Evolutionary conservation across 2,797 vertebrate species (phyloP).

Genomic region (Philypnodon macrostomus): DNA sequence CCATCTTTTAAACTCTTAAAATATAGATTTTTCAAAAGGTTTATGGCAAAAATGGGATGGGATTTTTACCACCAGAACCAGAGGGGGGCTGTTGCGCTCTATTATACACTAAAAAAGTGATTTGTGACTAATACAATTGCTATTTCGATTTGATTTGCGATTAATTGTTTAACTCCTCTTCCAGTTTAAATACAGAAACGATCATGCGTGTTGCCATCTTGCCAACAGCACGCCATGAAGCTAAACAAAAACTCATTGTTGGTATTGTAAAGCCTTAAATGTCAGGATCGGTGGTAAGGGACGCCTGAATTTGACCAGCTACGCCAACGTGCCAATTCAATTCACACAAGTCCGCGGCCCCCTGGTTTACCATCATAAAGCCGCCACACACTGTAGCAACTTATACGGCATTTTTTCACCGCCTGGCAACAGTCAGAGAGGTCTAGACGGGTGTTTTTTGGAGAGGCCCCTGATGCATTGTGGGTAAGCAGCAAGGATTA

Average conservation of each 20-base stretch:
- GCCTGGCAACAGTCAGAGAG: slow-evolving; percentile 67
- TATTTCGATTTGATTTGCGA: too few relatives aligned
- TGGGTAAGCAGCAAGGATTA: slow-evolving; percentile 37
- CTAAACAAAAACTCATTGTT: slow-evolving; percentile 59
- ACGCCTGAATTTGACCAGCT: slow-evolving; percentile 71
- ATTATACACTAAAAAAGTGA: too few relatives aligned
- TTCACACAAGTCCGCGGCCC: slow-evolving; percentile 71
- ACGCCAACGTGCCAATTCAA: slow-evolving; percentile 75
- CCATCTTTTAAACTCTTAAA: too few relatives aligned
- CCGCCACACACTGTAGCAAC: slow-evolving; percentile 61
- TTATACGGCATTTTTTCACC: slow-evolving; percentile 60
- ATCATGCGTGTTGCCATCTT: too few relatives aligned
- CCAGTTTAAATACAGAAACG: too few relatives aligned
- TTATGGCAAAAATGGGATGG: too few relatives aligned
- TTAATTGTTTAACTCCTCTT: too few relatives aligned
- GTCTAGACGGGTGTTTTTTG: slow-evolving; percentile 62
- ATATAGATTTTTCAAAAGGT: too few relatives aligned
- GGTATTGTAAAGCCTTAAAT: too few relatives aligned
- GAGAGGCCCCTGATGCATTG: slow-evolving; percentile 56
- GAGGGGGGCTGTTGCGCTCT: too few relatives aligned
- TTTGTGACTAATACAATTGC: too few relatives aligned
- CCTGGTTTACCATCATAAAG: slow-evolving; percentile 80
- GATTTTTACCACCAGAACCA: too few relatives aligned
- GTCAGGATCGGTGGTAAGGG: slow-evolving; percentile 58
- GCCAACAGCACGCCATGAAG: slow-evolving; percentile 49